These are phyloP conservation scores for Synchiropus splendidus DNA, from an alignment of 2,113 vertebrate genomes.

Conservation along the genomic window DNA sequence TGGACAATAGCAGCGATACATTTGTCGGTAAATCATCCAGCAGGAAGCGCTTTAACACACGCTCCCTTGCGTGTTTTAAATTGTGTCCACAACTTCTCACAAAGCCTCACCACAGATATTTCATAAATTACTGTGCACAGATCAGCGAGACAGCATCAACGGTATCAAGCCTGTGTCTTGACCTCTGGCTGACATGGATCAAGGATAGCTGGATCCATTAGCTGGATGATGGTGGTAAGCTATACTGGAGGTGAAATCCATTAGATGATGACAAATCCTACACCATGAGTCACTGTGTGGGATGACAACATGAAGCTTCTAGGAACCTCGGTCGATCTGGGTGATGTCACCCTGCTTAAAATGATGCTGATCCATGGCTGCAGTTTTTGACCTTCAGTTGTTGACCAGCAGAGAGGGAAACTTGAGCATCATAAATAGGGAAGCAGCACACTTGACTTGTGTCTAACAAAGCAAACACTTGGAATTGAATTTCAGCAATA, in stretches of 20 bases:
- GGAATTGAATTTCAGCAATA: too few relatives aligned
- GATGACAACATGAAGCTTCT: constrained; percentile 40
- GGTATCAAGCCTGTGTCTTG: constrained; percentile 20
- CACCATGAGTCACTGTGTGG: constrained; percentile 39
- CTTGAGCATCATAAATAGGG: background rate
- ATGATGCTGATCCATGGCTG: constrained; percentile 34
- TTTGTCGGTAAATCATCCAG: constrained; percentile 16
- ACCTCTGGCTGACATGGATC: constrained; percentile 38
- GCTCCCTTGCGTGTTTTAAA: constrained; percentile 13
- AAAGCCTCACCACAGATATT: background rate
- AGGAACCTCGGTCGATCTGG: constrained; percentile 33
- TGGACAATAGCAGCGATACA: background rate
- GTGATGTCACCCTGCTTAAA: constrained; percentile 36
- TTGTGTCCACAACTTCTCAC: constrained; percentile 5
- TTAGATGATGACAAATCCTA: constrained; percentile 38
- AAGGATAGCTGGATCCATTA: constrained; percentile 29
- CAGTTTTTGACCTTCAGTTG: constrained; percentile 31
- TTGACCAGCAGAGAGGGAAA: constrained; percentile 9
- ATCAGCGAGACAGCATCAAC: constrained; percentile 4
- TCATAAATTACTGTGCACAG: constrained; percentile 5
- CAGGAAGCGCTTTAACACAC: constrained; percentile 3
- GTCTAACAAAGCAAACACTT: too few relatives aligned
- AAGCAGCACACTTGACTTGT: constrained; percentile 3
- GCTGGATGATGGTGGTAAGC: constrained; percentile 27
- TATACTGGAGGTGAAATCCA: constrained; percentile 24